phyloP scores from a whole-genome alignment of 2,888 invertebrate genomes.

The Rhagonycha fulva region DNA sequence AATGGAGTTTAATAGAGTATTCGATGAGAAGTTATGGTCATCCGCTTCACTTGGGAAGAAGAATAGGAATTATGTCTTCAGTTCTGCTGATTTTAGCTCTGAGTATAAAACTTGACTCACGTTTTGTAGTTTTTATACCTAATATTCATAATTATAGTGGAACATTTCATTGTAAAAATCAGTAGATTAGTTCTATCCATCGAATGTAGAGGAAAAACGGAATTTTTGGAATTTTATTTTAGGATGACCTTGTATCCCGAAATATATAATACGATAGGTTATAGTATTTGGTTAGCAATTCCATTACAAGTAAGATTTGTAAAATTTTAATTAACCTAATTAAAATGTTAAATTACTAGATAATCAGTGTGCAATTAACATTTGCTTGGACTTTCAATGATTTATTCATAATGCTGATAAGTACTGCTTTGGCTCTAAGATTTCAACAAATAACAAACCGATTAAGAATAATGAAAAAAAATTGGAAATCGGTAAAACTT shows the following conservation, averaged over 20 bases:
- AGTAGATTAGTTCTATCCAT: not conserved
- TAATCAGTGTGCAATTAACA: slow-evolving; percentile 52
- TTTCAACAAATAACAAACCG: slow-evolving; percentile 59
- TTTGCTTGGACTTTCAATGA: slow-evolving; percentile 77
- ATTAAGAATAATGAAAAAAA: not conserved
- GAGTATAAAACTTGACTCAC: slow-evolving; percentile 40
- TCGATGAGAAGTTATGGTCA: slow-evolving; percentile 45
- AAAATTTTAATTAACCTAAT: not conserved
- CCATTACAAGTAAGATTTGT: not conserved
- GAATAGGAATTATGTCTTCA: slow-evolving; percentile 48
- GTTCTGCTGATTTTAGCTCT: slow-evolving; percentile 49
- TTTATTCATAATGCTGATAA: slow-evolving; percentile 72
- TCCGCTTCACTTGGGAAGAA: slow-evolving; percentile 37
- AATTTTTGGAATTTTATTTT: not conserved
- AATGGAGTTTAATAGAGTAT: slow-evolving; percentile 52
- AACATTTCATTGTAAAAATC: not conserved
- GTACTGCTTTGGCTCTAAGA: slow-evolving; percentile 67
- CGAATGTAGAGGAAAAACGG: not conserved
- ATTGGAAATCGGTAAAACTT: not conserved
- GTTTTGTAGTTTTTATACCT: not conserved
- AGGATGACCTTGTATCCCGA: not conserved
- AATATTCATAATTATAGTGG: not conserved
- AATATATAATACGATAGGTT: not conserved
- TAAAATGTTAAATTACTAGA: not conserved
- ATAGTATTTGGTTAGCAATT: not conserved